Percentiles rank a stretch among this genome's conserved stretches.
phyloP scores from a whole-genome alignment of 2,113 vertebrate genomes.

The Dendrocopos noguchii region DNA sequence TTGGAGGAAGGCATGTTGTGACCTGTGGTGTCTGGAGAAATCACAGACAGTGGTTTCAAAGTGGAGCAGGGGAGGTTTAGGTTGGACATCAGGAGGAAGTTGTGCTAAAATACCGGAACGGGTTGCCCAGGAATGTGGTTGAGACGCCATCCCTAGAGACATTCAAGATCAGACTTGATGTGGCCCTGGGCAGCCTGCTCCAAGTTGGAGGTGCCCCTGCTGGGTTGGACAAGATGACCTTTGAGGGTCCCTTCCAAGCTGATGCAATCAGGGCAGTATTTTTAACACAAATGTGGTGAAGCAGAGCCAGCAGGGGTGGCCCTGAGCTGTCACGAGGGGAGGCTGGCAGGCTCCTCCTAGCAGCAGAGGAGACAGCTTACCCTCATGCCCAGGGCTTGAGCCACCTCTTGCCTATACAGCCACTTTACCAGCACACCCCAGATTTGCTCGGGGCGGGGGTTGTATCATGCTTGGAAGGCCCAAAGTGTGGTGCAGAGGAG shows the following conservation, averaged over 20 bases:
- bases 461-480: not conserved
- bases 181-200: too few relatives aligned
- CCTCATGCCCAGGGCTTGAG: not conserved
- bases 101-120: too few relatives aligned
- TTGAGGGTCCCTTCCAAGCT: too few relatives aligned
- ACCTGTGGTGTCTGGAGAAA: not conserved
- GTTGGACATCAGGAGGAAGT: too few relatives aligned
- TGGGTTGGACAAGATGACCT: too few relatives aligned
- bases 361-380: not conserved
- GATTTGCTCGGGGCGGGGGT: not conserved
- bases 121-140: too few relatives aligned
- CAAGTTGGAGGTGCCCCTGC: too few relatives aligned
- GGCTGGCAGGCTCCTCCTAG: not conserved
- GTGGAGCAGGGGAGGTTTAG: too few relatives aligned
- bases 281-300: not conserved
- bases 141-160: too few relatives aligned
- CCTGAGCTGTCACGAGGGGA: not conserved
- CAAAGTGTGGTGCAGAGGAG: not conserved
- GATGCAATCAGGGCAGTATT: not conserved
- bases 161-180: too few relatives aligned
- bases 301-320: not conserved
- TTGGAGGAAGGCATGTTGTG: not conserved
- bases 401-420: not conserved
- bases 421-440: not conserved
- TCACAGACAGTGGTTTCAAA: too few relatives aligned